A percentile compares a stretch with the other conserved stretches of the same genome.
Conservation (phyloP, 1,140 invertebrate species). For the Halesus radiatus region DNA sequence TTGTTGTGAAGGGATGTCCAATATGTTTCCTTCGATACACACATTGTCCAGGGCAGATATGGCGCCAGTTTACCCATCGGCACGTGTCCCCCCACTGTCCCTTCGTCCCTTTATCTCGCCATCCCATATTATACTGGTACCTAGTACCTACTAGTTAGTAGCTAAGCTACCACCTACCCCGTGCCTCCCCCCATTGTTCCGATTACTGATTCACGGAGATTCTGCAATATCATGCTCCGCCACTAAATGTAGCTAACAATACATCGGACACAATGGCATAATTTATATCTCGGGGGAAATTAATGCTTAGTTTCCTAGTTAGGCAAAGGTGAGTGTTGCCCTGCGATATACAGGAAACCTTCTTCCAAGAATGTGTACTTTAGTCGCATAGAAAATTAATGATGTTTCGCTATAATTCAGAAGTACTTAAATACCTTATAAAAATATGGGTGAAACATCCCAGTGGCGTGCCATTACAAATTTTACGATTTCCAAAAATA, state of each 20-base stretch:
- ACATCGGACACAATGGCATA: slow-evolving; percentile 21
- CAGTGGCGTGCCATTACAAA: too few species aligned
- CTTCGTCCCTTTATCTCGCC: slow-evolving; percentile 11
- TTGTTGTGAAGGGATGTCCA: not conserved
- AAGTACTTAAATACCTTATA: too few species aligned
- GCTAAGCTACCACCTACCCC: not conserved
- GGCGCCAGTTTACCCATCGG: not conserved
- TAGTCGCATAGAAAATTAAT: too few species aligned
- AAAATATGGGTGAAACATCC: too few species aligned
- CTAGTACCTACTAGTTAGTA: not conserved
- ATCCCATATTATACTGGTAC: not conserved
- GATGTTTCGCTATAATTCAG: too few species aligned
- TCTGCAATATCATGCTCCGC: slow-evolving; percentile 37
- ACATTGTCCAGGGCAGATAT: not conserved
- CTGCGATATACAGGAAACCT: too few species aligned
- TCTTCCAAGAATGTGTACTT: too few species aligned
- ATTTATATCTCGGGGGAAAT: slow-evolving; percentile 32
- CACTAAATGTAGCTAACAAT: slow-evolving; percentile 27
- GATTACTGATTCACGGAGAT: slow-evolving; percentile 34
- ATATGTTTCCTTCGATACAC: not conserved
- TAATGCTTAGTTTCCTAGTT: not conserved
- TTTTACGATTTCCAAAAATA: too few species aligned
- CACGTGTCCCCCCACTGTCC: slow-evolving; percentile 15
- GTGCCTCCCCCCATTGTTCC: slow-evolving; percentile 19
- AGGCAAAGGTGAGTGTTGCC: too few species aligned